phyloP scores from a whole-genome alignment of 53 echinoderm and acorn worm genomes.

The Temnopleurus reevesii region DNA sequence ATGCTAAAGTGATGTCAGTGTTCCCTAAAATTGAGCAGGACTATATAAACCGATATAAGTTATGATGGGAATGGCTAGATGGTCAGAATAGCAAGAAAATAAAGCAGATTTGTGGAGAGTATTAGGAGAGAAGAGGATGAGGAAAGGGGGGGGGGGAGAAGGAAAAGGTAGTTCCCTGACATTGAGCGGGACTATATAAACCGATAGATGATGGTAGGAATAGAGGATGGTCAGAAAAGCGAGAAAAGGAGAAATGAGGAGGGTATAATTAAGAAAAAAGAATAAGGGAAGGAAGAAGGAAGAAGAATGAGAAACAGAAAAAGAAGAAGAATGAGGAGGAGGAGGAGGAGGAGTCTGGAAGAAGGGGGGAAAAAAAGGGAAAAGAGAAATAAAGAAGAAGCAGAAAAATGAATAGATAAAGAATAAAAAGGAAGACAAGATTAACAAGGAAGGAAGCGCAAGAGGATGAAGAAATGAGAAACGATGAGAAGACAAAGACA shows the following conservation, averaged over 20 bases:
- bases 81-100: neutral
- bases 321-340: neutral
- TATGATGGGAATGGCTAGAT: neutral
- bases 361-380: neutral
- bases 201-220: neutral
- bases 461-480: neutral
- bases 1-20: neutral
- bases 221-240: neutral
- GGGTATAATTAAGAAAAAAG: neutral
- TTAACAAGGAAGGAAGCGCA: neutral
- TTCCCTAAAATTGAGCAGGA: constrained; percentile 54
- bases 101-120: too few species aligned
- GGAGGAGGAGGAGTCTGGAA: neutral
- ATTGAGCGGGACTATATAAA: constrained; percentile 44
- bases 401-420: neutral
- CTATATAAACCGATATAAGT: neutral
- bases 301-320: neutral
- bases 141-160: neutral
- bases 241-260: neutral
- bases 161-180: constrained; percentile 34
- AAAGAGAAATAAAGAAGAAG: neutral
- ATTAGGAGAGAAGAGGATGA: too few species aligned
- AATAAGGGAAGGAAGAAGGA: neutral
- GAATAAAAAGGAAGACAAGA: neutral
- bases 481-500: neutral